A percentile compares a stretch with the other conserved stretches of the same genome.
These are phyloP conservation scores for Plectrocnemia conspersa DNA, from an alignment of 1,140 invertebrate genomes.

Conservation along the genomic window DNA sequence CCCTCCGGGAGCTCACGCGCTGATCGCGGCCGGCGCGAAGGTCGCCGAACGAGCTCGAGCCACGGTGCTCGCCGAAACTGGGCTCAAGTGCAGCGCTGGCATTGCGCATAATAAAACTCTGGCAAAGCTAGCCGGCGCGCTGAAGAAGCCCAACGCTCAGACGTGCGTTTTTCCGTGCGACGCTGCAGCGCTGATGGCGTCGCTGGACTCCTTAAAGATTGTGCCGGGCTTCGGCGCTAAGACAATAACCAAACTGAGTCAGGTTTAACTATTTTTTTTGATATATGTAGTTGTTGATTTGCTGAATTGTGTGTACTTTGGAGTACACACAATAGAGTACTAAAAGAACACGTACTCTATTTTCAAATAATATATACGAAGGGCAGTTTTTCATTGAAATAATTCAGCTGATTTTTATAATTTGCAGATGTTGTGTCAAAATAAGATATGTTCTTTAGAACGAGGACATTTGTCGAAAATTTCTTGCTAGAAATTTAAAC, in stretches of 20 bases:
- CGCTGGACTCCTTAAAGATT: conserved; percentile 54
- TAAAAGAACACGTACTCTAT: no score
- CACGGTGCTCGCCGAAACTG: conserved; percentile 59
- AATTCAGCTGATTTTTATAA: no score
- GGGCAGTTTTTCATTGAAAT: no score
- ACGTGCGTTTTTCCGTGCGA: conserved; percentile 69
- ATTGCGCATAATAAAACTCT: conserved; percentile 79
- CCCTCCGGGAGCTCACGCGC: conserved; percentile 63
- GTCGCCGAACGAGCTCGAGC: conserved; percentile 68
- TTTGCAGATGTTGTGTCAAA: no score
- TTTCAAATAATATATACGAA: no score
- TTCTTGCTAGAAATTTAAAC: no score
- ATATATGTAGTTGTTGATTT: no score
- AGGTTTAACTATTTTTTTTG: no score
- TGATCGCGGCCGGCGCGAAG: conserved; percentile 61
- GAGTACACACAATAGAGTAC: no score
- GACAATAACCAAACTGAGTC: conserved; percentile 59
- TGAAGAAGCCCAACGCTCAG: conserved; percentile 76
- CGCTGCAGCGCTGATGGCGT: conserved; percentile 58
- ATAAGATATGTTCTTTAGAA: no score
- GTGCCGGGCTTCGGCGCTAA: conserved; percentile 71
- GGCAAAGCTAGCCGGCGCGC: conserved; percentile 69
- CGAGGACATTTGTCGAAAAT: no score
- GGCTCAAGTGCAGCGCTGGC: conserved; percentile 75
- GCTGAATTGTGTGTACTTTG: no score